A percentile compares a stretch with the other conserved stretches of the same genome.
Evolutionary conservation across 2,113 vertebrate species (phyloP).

Genomic region (Copsychus sechellarum): DNA sequence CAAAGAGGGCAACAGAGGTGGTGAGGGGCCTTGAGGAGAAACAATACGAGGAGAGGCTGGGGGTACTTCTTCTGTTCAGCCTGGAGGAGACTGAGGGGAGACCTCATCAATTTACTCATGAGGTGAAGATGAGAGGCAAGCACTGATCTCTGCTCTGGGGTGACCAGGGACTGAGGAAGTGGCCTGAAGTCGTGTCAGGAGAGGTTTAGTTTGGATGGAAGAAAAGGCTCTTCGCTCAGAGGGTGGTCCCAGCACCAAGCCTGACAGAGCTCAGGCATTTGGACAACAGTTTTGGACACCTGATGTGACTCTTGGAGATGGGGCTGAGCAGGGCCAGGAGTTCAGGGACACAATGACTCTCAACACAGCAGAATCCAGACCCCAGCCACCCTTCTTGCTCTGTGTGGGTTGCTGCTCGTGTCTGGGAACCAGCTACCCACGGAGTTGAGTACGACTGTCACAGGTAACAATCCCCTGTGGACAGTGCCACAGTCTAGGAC

Average conservation of each 20-base stretch:
- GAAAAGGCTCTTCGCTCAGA: neutral
- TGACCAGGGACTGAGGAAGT: neutral
- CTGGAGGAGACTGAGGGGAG: neutral
- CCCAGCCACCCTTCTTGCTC: neutral
- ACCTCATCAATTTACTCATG: neutral
- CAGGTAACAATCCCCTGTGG: neutral
- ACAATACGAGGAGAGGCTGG: neutral
- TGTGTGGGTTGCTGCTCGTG: neutral
- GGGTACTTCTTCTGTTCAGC: neutral
- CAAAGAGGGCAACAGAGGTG: too few relatives aligned
- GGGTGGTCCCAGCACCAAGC: neutral
- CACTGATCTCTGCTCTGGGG: neutral
- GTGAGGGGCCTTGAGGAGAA: too few relatives aligned
- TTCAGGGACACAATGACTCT: neutral
- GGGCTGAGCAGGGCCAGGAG: neutral
- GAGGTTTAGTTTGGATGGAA: neutral
- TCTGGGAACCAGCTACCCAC: neutral
- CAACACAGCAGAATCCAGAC: neutral
- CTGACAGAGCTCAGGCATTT: neutral
- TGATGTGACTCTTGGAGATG: neutral
- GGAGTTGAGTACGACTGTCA: neutral
- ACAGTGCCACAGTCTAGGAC: neutral
- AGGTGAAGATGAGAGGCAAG: too few relatives aligned
- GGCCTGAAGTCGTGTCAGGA: neutral
- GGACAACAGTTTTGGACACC: neutral